phyloP scores from a whole-genome alignment of 1,140 invertebrate species.

The Diuraphis noxia region DNA sequence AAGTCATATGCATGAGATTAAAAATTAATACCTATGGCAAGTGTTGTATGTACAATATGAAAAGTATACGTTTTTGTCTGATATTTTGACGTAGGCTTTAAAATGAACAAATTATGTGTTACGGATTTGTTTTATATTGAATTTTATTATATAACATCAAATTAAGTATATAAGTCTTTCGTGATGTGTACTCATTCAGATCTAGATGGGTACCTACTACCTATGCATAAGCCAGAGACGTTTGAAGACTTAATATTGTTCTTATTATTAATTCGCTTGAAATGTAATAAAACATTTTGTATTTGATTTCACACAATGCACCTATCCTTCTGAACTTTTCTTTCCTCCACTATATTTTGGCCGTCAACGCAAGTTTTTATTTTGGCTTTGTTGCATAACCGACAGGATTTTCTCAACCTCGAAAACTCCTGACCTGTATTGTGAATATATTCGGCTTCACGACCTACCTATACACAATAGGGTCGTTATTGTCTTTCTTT shows the following conservation, averaged over 20 bases:
- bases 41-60: background rate
- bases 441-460: background rate
- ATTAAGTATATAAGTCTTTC: background rate
- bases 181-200: background rate
- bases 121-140: background rate
- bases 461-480: background rate
- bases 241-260: slow-evolving; percentile 11
- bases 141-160: background rate
- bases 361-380: background rate
- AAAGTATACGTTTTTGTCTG: background rate
- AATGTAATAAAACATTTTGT: slow-evolving; percentile 5
- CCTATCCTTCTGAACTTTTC: background rate
- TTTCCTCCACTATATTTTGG: background rate
- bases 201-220: background rate
- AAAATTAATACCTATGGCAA: background rate
- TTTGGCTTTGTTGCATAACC: slow-evolving; percentile 6
- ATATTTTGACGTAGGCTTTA: background rate
- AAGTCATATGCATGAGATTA: background rate
- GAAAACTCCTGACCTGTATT: slow-evolving; percentile 10
- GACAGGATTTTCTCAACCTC: background rate
- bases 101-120: background rate
- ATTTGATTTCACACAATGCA: background rate
- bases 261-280: slow-evolving; percentile 1
- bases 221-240: background rate
- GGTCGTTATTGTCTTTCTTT: background rate